A percentile compares a stretch with the other conserved stretches of the same genome.
phyloP scores from a whole-genome alignment of 2,797 vertebrate genomes.

The Melanotaenia pygmaea region DNA sequence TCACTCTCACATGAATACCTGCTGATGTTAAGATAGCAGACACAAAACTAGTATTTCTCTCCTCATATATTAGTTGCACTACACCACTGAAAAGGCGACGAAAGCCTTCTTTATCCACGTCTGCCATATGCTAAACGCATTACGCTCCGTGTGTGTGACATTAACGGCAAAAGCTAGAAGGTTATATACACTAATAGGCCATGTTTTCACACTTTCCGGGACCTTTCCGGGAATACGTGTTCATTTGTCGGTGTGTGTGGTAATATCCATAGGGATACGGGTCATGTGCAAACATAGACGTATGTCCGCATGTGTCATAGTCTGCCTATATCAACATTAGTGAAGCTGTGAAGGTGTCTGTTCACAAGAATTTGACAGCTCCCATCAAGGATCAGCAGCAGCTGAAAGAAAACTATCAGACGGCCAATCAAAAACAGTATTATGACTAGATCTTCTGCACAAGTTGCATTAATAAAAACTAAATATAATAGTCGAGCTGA shows the following conservation, averaged over 20 bases:
- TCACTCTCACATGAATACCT: slow-evolving; percentile 6
- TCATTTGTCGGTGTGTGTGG: slow-evolving; percentile 63
- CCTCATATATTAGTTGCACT: slow-evolving; percentile 64
- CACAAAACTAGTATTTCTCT: slow-evolving; percentile 48
- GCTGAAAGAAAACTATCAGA: slow-evolving; percentile 52
- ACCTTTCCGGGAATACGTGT: slow-evolving; percentile 71
- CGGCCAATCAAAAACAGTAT: slow-evolving; percentile 29
- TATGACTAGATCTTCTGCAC: slow-evolving; percentile 4
- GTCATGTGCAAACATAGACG: slow-evolving; percentile 63
- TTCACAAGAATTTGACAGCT: slow-evolving; percentile 56
- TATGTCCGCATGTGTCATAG: slow-evolving; percentile 51
- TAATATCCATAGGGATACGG: slow-evolving; percentile 52
- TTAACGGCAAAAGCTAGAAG: slow-evolving; percentile 68
- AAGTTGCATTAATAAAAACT: slow-evolving; percentile 24
- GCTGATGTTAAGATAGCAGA: slow-evolving; percentile 54
- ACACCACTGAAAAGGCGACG: slow-evolving; percentile 55
- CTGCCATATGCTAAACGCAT: slow-evolving; percentile 76
- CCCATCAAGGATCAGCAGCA: slow-evolving; percentile 32
- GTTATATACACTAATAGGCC: slow-evolving; percentile 72
- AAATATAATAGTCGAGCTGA: slow-evolving; percentile 42
- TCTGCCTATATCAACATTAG: slow-evolving; percentile 68
- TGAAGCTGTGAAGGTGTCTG: slow-evolving; percentile 61
- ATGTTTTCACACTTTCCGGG: slow-evolving; percentile 72
- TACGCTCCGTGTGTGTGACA: slow-evolving; percentile 64
- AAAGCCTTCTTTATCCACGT: slow-evolving; percentile 70